Base-by-base conservation (phyloP, 2,113 vertebrate genomes). In the Bos taurus region DNA sequence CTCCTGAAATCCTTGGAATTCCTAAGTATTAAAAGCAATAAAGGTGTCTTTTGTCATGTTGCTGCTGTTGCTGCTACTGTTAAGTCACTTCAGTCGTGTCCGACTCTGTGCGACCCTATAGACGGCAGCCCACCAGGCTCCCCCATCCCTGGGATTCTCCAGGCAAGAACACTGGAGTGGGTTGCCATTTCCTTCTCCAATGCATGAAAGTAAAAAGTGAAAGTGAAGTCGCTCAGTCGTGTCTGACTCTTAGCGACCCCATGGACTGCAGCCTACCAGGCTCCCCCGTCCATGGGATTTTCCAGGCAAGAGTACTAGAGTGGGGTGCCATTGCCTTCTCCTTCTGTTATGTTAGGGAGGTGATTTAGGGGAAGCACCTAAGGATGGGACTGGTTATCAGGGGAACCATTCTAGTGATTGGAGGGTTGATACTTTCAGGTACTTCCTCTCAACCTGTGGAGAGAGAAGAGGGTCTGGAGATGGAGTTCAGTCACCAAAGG, bases 1-100 rank as follows among this genome's bases (percentile, higher is more conserved):
- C 5, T 92, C 60, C 50, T 82, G 21, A 92, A 88, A 74, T 54
- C 15, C 62, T 89, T 77, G 33, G 46, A 54, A 54, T 83, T 93
- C 46, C 30, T 89, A n/a, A 92, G 64, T 85, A 13, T 21, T 62
- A 17, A 93, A 36, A 36, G 33, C 16, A 30, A 82, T n/a, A 7
- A 56, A 48, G 1, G 3, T 83, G 16, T 54, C n/a, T 54, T 89
- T 13, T 64, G 21, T 93, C 56, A 93, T 90, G 30, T 84, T 89
- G 59, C 5, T 60, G 26, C 26, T 57, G 21, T 8, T 56, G 54
- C 54, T 56, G 56, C 25, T 60, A 26, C 26, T 60, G 59, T 26
- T 60, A 28, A 60, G 59, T 60, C 12, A 1, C 12, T 60, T 60
- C 26, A 15, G 28, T 62, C 28, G 0, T 30, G 48, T 11, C 48